Conservation (phyloP, 2,888 invertebrate genomes). For the Malacosoma neustria region DNA sequence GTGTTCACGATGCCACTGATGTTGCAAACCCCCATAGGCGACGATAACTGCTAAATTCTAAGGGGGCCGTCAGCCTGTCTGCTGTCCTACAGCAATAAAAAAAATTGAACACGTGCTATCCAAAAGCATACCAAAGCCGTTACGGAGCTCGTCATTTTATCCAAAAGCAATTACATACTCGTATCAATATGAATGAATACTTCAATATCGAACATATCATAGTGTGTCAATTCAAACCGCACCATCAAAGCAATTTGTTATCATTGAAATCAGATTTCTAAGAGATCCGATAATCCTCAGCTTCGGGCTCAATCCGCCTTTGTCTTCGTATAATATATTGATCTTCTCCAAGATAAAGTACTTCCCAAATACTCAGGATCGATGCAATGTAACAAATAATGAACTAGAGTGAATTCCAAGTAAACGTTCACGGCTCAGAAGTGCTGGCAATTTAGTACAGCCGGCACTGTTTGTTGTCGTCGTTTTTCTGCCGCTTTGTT, state of each 20-base stretch:
- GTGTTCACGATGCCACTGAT: too few relatives aligned
- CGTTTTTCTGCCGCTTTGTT: conserved; percentile 61
- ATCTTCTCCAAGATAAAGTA: conserved; percentile 16
- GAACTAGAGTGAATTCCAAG: conserved; percentile 51
- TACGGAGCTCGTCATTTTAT: too few relatives aligned
- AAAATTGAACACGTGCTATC: too few relatives aligned
- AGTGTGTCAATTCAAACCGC: not conserved
- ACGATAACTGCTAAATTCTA: too few relatives aligned
- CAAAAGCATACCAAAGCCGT: too few relatives aligned
- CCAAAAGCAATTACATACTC: too few relatives aligned
- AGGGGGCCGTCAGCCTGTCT: too few relatives aligned
- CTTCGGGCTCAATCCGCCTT: not conserved
- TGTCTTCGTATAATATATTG: conserved; percentile 2
- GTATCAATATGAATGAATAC: too few relatives aligned
- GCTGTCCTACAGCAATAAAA: too few relatives aligned
- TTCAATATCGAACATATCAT: too few relatives aligned
- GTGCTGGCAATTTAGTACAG: conserved; percentile 63
- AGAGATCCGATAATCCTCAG: not conserved
- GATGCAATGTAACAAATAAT: conserved; percentile 56
- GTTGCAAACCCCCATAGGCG: too few relatives aligned
- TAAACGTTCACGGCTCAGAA: conserved; percentile 45
- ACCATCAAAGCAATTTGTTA: not conserved
- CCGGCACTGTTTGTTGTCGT: conserved; percentile 54
- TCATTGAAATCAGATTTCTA: not conserved
- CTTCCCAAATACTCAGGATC: conserved; percentile 31